Base-by-base conservation (phyloP, 2,113 vertebrate species). In the Mormoops blainvillei region DNA sequence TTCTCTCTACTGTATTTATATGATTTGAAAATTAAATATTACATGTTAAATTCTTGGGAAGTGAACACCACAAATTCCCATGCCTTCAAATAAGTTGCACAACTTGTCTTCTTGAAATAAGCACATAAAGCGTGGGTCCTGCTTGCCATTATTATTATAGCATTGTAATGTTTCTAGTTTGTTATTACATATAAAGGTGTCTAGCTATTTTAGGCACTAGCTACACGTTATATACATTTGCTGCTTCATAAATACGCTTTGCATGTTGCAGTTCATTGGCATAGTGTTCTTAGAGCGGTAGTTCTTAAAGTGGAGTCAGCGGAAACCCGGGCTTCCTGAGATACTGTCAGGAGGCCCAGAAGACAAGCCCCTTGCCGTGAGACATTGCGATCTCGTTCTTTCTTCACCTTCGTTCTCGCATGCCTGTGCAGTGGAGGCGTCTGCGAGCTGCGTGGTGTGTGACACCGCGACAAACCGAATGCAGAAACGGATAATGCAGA, bases 1-100 rank as follows among this genome's bases (percentile, higher is more conserved):
- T 90, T 96, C 7, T 83, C 50, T 28, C 80, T 38, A 71, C 43
- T 87, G 38, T 77, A 43, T 58, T 56, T 56, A 43, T 14, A 18
- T 85, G 18, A 74, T 84, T 91, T 91, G 2, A 88, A 91, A 77
- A 63, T 50, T 3, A 87, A 83, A 36, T 31, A 80, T 19, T 38
- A 0, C 9, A 31, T 88, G 43, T 45, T 76, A 36, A 24, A 50
- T 61, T 76, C 61, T 73, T 82, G 41, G 36, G 19, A 8, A 84
- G 65, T 52, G 22, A 67, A 38, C 61, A 54, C 22, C 3, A 1
- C 12, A 56, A 11, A 56, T 77, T 28, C 45, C 10, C 7, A 81
- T 28, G 45, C 19, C 15, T 68, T 56, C 4, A 73, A 63, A 74
- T 13, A 82, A 15, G 15, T 41, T 41, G 24, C 26, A 2, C 50